Base-by-base conservation (phyloP, 2,888 invertebrate species). In the Melanostoma mellinum region DNA sequence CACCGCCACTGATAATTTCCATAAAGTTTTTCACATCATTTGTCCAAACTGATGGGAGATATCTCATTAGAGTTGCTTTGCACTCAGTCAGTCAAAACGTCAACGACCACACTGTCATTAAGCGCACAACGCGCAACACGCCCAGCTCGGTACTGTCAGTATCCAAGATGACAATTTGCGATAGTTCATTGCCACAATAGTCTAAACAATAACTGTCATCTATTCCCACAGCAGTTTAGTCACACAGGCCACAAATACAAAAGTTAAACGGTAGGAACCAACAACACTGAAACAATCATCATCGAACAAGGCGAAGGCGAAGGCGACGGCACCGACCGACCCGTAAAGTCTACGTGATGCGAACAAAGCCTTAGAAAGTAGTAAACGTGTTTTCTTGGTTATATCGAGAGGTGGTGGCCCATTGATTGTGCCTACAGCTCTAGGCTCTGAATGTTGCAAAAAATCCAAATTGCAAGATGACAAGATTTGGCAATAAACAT, bases 341-440 rank as follows among this genome's bases (percentile, higher is more conserved):
- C 40, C 6, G 55, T 30, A 9, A 20, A 35, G 55, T 52, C 56
- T 63, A 65, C 69, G 74, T 74, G 74, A 69, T 50, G 38, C 63
- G 67, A 79, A 74, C 79, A 68, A 69, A 69, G 58, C 74, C 74
- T 74, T 69, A 58, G 74, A 74, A 80, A 65, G 65, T 53, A 65
- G 50, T 71, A 69, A 69, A 71, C 46, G 33, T 60, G 69, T 65
- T 52, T 74, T 44, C 9, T 8, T 40, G 30, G 9, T 20, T 20
- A 40, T 38, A 30, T 30, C 4, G 30, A 38, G 56, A 56, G 40
- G 20, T 53, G 36, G 48, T 33, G 53, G 61, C 55, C 53, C 61
- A 76, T 61, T 63, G 76, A 56, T 76, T 76, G 61, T 53, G 60
- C 68, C 68, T 75, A 60, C 60, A 10, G 50, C 20, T 52, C 1